These are phyloP conservation scores for Drosophila busckii DNA, from an alignment of 1,140 invertebrate species.

Conservation along the genomic window DNA sequence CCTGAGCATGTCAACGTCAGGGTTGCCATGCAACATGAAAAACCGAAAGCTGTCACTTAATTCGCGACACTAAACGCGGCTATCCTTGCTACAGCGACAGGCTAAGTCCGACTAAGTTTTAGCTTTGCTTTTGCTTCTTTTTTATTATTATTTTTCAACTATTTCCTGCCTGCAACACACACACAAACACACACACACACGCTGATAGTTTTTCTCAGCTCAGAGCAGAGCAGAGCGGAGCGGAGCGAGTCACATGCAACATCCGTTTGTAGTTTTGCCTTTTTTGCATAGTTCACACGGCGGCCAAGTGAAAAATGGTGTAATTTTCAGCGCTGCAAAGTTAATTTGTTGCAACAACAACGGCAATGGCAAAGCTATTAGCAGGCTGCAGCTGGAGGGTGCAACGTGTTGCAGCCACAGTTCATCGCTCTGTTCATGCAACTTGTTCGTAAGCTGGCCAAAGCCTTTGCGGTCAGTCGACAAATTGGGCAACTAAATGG, in stretches of 20 bases:
- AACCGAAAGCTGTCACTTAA: conserved; percentile 75
- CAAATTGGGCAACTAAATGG: no score
- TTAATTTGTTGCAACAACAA: conserved; percentile 73
- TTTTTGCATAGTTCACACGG: conserved; percentile 74
- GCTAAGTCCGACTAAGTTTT: conserved; percentile 17
- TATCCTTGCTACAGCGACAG: conserved; percentile 53
- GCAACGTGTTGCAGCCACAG: conserved; percentile 10
- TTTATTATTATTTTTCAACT: conserved; percentile 7
- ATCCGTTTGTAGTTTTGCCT: conserved; percentile 46
- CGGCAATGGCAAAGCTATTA: conserved; percentile 76
- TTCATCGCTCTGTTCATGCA: no score
- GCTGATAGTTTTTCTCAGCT: conserved; percentile 44
- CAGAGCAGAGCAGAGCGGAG: conserved; percentile 40
- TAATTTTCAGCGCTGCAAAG: conserved; percentile 65
- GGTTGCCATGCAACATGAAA: conserved; percentile 42
- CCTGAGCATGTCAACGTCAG: conserved; percentile 61
- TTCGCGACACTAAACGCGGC: conserved; percentile 72
- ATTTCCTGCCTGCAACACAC: conserved; percentile 51
- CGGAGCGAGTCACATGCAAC: conserved; percentile 60
- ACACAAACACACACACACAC: conserved; percentile 1
- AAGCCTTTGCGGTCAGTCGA: conserved; percentile 39
- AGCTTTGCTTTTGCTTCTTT: conserved; percentile 15
- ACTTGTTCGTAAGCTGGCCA: conserved; percentile 47
- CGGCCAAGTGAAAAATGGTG: conserved; percentile 68
- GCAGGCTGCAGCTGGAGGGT: conserved; percentile 46